These are phyloP conservation scores for Caenorhabditis wallacei DNA, from an alignment of 2,888 invertebrate genomes.

Conservation along the genomic window DNA sequence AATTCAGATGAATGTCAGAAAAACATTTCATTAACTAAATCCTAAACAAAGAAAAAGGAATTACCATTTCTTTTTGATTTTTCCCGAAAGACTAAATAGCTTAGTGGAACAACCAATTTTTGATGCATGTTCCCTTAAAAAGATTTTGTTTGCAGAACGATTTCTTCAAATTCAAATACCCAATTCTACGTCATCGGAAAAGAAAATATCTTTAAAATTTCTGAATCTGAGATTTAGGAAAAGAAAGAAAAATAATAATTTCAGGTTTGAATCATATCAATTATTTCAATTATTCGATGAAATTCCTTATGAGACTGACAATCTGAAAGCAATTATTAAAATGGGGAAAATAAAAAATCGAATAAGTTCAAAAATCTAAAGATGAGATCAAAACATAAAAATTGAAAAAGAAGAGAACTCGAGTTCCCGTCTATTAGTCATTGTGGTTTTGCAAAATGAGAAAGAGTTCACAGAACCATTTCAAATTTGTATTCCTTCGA, in stretches of 20 bases:
- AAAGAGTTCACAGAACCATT: constrained; percentile 20
- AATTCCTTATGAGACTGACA: too few species aligned
- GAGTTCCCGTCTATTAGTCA: constrained; percentile 5
- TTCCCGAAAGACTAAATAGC: background rate
- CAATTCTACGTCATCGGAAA: too few species aligned
- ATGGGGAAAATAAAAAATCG: too few species aligned
- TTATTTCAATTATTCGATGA: too few species aligned
- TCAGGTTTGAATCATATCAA: too few species aligned
- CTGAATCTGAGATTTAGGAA: background rate
- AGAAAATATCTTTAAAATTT: too few species aligned
- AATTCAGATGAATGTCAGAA: too few species aligned
- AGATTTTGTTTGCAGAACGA: background rate
- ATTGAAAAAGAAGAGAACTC: background rate
- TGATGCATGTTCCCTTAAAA: background rate
- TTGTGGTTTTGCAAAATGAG: background rate
- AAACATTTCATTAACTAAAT: too few species aligned
- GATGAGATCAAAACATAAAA: background rate
- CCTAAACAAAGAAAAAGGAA: too few species aligned
- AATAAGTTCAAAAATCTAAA: background rate
- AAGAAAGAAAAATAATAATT: too few species aligned
- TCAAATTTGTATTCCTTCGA: constrained; percentile 28
- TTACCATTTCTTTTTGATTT: background rate
- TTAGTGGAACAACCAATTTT: background rate
- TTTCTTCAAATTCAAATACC: background rate
- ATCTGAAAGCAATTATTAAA: too few species aligned